Evolutionary conservation across 2,113 vertebrate species (phyloP), one percentile per base, ranked within the genome.

Genomic region (Equus przewalskii): DNA sequence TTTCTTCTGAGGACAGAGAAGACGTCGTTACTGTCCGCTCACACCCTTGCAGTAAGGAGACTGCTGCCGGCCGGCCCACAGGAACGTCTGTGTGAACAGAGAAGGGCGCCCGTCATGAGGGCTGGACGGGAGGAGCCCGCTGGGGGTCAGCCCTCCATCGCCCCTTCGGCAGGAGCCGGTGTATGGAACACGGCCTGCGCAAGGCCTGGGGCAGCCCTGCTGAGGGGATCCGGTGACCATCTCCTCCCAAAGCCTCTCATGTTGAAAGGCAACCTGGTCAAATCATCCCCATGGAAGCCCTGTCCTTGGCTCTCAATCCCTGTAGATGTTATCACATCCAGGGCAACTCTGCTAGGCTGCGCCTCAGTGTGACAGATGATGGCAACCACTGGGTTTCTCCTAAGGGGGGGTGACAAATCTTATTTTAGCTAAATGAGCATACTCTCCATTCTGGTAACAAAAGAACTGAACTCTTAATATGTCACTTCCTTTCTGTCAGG

Each of bases 1-100:
- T 44, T 70, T 80, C 85, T 76, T 64, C 72, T 19, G 21, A 73
- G 51, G 85, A 70, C 88, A 84, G 36, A 70, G 79, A 46, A 93
- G 81, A 60, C 13, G 22, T 26, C 5, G 11, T 7, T 64, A 14
- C 2, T 13, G 22, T 56, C 46, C 82, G 12, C 5, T 14, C 30
- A 16, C 46, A 24, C 0, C 3, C 13, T 2, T 2, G 9, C 51
- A 73, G 46, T 33, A 21, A 58, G 33, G 58, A 87, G 46, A 19
- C 21, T 30, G 30, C 33, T 28, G 19, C 46, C 0, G 4, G 41
- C 46, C 0, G 4, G 41, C 79, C 8, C 51, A 14, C 8, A 6
- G 19, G 12, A 7, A 12, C 18, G 33, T 87, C 33, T 0, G 0
- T 3, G 8, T 24, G 15, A 65, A 65, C 36, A 56, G 49, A 22